Conservation (phyloP, 2,113 vertebrate genomes). For the Malurus elegans region DNA sequence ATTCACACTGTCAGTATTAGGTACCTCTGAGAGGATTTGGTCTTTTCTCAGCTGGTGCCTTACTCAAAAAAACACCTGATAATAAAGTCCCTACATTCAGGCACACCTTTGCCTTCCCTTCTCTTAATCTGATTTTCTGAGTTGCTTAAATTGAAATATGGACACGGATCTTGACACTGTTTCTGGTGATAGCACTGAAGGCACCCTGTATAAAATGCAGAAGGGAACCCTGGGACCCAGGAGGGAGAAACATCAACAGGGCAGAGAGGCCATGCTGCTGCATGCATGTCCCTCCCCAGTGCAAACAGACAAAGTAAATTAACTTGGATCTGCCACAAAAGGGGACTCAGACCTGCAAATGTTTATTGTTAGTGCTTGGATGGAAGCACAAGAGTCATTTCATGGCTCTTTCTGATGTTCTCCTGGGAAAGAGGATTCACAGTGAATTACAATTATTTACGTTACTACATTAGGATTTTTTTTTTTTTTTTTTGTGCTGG, state of each 20-base stretch:
- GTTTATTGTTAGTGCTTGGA: background rate
- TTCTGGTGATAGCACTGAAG: background rate
- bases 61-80: background rate
- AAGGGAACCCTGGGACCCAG: background rate
- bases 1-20: background rate
- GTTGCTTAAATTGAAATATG: background rate
- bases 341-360: background rate
- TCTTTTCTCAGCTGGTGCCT: background rate
- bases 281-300: background rate
- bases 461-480: background rate
- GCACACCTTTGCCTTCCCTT: background rate
- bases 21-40: background rate
- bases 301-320: background rate
- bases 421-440: background rate
- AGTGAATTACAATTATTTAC: background rate
- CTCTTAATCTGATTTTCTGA: background rate
- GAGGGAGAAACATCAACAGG: background rate
- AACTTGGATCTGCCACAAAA: background rate
- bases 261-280: background rate
- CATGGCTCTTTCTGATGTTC: background rate
- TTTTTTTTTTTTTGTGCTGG: background rate
- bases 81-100: background rate
- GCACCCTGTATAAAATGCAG: background rate
- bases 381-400: background rate
- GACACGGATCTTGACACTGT: background rate